Percentiles rank a stretch among this genome's conserved stretches.
These are phyloP conservation scores for Drosophila triauraria DNA, from an alignment of 1,140 invertebrate genomes.

Conservation along the genomic window DNA sequence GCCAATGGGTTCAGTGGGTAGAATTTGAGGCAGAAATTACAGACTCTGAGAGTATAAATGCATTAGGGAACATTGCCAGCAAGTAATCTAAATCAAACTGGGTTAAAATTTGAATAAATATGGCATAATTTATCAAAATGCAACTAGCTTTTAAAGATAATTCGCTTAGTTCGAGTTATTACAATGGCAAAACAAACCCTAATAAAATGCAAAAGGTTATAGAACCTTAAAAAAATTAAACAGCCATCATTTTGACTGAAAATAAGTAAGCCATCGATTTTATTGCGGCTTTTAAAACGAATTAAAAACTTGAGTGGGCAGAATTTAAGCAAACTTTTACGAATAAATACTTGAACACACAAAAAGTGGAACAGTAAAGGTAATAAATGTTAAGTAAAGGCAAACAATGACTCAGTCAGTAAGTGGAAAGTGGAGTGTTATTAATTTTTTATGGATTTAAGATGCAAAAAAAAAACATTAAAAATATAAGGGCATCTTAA, in stretches of 20 bases:
- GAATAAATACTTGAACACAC: slow-evolving; percentile 1
- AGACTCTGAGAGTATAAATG: neutral
- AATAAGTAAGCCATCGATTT: slow-evolving; percentile 16
- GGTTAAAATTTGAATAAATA: neutral
- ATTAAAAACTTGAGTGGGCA: slow-evolving; percentile 17
- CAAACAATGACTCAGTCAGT: slow-evolving; percentile 1
- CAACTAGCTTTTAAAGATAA: neutral
- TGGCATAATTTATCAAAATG: neutral
- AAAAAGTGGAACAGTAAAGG: slow-evolving; percentile 11
- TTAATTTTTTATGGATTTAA: neutral
- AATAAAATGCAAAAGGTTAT: neutral
- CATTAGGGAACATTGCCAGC: slow-evolving; percentile 19
- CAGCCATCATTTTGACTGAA: too few species aligned
- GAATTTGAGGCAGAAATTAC: neutral
- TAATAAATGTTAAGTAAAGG: slow-evolving; percentile 7
- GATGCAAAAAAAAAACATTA: neutral
- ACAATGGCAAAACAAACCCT: neutral
- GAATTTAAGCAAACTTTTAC: slow-evolving; percentile 3
- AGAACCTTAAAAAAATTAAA: neutral
- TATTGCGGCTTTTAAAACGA: neutral
- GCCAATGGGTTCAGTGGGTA: slow-evolving; percentile 7
- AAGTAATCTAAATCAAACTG: neutral
- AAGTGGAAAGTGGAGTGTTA: slow-evolving; percentile 6
- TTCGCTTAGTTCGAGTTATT: neutral
- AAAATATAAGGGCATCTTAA: neutral